Evolutionary conservation across 2,113 vertebrate genomes (phyloP), one percentile per base, ranked within the genome.

Genomic region (Edolisoma coerulescens): DNA sequence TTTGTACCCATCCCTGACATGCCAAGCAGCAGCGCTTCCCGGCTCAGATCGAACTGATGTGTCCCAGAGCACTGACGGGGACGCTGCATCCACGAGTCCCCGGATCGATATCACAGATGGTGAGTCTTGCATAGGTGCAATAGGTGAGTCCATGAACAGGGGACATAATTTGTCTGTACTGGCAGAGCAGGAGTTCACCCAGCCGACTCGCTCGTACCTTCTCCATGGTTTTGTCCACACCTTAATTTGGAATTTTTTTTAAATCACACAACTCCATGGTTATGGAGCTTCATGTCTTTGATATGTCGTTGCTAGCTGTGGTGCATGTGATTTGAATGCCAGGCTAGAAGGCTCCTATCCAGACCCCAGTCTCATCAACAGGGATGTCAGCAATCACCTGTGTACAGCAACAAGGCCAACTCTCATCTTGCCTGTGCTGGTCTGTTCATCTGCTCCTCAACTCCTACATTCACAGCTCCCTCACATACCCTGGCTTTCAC

Each of bases 101-200:
- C 98, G 97, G 90, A 97, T 99, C 5, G 98, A 99, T 88, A 99
- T 99, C 54, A 98, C 98, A 82, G 99, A 99, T 67, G 99, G 99
- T 99, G 95, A 98, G 97, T 89, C 74, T 87, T 59, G 49, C 64
- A 27, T 27, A 41, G 84, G 42, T 67, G 64, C 56, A 53, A 12
- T 59, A 41, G 47, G 20, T 44, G 76, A 69, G 78, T 64, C 76
- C 6, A 1, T 50, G 13, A 41, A 41, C 47, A 33, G 57, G 37
- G 84, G 16, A 74, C 37, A 15, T 77, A 9, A 3, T 64, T 73
- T 37, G 16, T 70, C 86, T 49, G 30, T 64, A 11, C 65, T 47
- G 26, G 63, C 41, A 52, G 73, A 87, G 63, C 61, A 95, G 57
- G n/a, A 74, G 17, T 44, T 60, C 67, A 79, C 44, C 28, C 37